Base-by-base conservation (phyloP, 2,113 vertebrate genomes). In the Monopterus albus region DNA sequence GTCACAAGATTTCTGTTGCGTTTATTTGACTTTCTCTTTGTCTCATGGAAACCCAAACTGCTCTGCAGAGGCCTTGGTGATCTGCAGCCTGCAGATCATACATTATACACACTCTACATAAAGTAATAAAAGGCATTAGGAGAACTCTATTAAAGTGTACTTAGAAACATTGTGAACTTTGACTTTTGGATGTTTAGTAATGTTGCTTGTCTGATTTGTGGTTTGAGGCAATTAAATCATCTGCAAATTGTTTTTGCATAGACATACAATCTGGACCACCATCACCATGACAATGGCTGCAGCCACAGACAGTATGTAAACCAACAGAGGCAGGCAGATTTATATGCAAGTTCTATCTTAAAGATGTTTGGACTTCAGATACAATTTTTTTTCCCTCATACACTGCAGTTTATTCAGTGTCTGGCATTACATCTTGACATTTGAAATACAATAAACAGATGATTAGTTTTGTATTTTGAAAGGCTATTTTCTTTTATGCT, bases 201-300 rank as follows among this genome's bases (percentile, higher is more conserved):
- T 33, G 26, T 17, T 29, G 35, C 12, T 23, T 49, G 26, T 60
- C 31, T 56, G 59, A 71, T 68, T 78, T 31, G 79, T 58, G 14
- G 12, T 78, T 58, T 73, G 38, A 72, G 68, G 56, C 35, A 56
- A 59, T 49, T 35, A 35, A 64, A 82, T 29, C 60, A 74, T 68
- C 45, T 69, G 39, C 57, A 79, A 39, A 65, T 63, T 25, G 31
- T 72, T 77, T 85, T 72, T 78, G 25, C 40, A 43, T 53, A 67
- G 59, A 62, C 57, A 28, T 65, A 43, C 47, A 29, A 67, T 78
- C 75, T 82, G 67, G 57, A 31, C 43, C 21, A 52, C 26, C 10
- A 70, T 90, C 66, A 47, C 79, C 72, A 86, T 87, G 50, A 79
- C 64, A 88, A 87, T 81, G 57, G 23, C 70, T 79, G 75, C 78